Evolutionary conservation across 2,797 vertebrate species (phyloP).

Genomic region (Poeciliopsis infans): DNA sequence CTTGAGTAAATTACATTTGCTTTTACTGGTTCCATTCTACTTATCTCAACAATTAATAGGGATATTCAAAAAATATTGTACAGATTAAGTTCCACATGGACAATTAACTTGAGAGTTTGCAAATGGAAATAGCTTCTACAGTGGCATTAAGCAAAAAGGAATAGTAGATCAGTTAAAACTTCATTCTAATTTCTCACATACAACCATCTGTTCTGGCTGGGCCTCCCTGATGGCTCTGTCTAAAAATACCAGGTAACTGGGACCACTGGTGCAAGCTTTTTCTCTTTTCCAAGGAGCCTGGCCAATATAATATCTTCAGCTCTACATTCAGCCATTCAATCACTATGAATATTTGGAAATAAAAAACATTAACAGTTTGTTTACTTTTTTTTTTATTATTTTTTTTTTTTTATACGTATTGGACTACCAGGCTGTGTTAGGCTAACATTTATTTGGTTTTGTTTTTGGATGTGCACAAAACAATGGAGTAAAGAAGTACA

Average conservation of each 20-base stretch:
- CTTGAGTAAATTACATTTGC: neutral
- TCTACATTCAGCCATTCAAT: neutral
- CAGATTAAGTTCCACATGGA: neutral
- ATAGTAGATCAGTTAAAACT: neutral
- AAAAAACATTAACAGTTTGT: neutral
- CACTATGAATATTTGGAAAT: neutral
- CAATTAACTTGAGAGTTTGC: neutral
- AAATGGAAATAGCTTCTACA: neutral
- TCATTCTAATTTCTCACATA: neutral
- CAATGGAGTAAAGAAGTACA: neutral
- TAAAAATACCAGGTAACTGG: conserved; percentile 6
- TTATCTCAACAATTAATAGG: neutral
- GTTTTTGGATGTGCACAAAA: neutral
- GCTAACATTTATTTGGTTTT: neutral
- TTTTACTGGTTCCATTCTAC: neutral
- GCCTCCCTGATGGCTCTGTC: neutral
- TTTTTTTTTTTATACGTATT: neutral
- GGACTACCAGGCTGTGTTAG: neutral
- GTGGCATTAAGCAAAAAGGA: conserved; percentile 1
- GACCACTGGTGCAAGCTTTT: neutral
- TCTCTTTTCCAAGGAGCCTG: neutral
- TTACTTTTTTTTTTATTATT: neutral
- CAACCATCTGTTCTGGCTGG: neutral
- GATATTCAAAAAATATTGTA: neutral
- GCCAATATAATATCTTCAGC: neutral